These are phyloP conservation scores for Chelonia mydas DNA, from an alignment of 2,797 vertebrate species.

Conservation along the genomic window DNA sequence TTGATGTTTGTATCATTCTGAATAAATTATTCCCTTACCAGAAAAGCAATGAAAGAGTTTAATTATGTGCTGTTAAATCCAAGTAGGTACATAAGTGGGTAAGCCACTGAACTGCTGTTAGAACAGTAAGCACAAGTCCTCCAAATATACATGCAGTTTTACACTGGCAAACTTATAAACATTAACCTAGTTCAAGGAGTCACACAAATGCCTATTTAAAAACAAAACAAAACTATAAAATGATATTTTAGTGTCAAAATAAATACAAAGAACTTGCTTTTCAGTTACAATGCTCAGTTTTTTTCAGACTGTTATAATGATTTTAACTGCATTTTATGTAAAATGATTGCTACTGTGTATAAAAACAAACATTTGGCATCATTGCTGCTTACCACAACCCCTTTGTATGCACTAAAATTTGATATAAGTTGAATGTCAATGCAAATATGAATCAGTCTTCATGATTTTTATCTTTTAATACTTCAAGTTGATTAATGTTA, in stretches of 20 bases:
- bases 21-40: not conserved
- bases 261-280: not conserved
- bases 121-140: not conserved
- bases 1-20: not conserved
- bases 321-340: not conserved
- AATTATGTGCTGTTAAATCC: not conserved
- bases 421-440: not conserved
- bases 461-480: not conserved
- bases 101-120: not conserved
- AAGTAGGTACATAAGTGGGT: not conserved
- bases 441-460: accelerated
- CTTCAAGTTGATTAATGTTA: not conserved
- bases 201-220: accelerated
- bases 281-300: not conserved
- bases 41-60: not conserved
- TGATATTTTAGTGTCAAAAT: not conserved
- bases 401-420: not conserved
- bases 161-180: not conserved
- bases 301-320: not conserved
- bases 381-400: not conserved
- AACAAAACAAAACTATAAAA: not conserved
- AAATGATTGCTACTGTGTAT: not conserved
- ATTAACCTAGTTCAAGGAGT: not conserved
- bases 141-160: not conserved
- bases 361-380: not conserved